phyloP scores from a whole-genome alignment of 2,797 vertebrate species.

The Poliocrania exsul region DNA sequence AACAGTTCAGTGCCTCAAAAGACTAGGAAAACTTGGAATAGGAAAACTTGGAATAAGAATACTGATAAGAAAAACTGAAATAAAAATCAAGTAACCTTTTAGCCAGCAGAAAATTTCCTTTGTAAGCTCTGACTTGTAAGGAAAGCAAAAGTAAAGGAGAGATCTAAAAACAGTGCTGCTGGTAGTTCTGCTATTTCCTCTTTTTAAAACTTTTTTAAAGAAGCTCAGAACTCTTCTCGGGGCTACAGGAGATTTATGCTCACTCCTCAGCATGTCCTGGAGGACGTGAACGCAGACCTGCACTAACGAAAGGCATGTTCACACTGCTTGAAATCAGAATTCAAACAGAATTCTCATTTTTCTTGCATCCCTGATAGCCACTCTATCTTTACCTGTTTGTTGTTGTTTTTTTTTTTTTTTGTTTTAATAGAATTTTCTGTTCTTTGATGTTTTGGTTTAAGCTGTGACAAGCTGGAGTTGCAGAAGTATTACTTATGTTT shows the following conservation, averaged over 20 bases:
- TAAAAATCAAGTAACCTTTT: fast-evolving
- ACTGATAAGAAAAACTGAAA: not conserved
- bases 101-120: not conserved
- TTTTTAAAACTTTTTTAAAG: not conserved
- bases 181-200: not conserved
- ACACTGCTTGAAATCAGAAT: not conserved
- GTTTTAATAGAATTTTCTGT: not conserved
- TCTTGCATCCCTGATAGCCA: not conserved
- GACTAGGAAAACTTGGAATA: not conserved
- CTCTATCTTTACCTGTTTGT: not conserved
- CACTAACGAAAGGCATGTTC: fast-evolving
- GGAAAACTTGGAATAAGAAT: not conserved
- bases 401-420: too few relatives aligned
- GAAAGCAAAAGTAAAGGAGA: not conserved
- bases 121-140: not conserved
- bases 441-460: not conserved
- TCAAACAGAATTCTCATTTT: not conserved
- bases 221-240: not conserved
- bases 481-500: not conserved
- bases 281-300: not conserved
- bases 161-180: not conserved
- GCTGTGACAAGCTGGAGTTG: not conserved
- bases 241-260: not conserved
- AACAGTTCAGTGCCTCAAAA: not conserved
- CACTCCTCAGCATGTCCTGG: not conserved